Conservation (phyloP, 2,797 vertebrate species). For the Steatocranus sp. region DNA sequence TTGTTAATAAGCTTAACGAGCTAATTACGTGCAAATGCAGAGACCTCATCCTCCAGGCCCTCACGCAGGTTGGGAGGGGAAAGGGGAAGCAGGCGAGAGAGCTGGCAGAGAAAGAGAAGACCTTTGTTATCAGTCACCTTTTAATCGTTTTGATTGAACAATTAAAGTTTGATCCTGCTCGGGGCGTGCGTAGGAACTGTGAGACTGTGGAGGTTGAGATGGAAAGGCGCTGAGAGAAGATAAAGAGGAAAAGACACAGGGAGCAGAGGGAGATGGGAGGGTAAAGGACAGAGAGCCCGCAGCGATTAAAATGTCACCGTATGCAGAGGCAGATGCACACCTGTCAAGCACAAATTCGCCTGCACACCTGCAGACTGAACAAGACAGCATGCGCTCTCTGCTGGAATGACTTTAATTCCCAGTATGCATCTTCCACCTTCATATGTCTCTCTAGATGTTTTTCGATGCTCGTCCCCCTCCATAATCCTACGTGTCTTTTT, state of each 20-base stretch:
- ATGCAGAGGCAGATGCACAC: constrained; percentile 33
- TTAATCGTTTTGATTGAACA: constrained; percentile 28
- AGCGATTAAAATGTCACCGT: constrained; percentile 61
- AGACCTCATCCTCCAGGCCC: constrained; percentile 47
- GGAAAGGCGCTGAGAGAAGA: constrained; percentile 9
- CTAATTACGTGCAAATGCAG: constrained; percentile 62
- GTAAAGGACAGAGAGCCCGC: constrained; percentile 38
- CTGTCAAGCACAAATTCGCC: neutral
- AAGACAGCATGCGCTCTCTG: neutral
- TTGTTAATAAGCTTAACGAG: constrained; percentile 63
- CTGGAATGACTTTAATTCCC: constrained; percentile 8
- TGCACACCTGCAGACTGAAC: neutral
- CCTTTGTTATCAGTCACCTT: constrained; percentile 22
- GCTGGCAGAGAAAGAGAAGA: neutral
- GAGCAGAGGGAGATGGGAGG: neutral
- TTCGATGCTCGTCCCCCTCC: neutral
- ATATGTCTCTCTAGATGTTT: neutral
- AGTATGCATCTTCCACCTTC: neutral
- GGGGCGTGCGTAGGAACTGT: neutral
- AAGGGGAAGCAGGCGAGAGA: neutral
- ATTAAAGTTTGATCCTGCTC: constrained; percentile 13
- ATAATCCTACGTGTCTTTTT: neutral
- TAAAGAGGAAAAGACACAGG: neutral
- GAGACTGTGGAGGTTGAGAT: neutral
- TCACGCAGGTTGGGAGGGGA: constrained; percentile 19